Percentiles rank a stretch among this genome's conserved stretches.
These are phyloP conservation scores for Esperia sulphurella DNA, from an alignment of 2,888 invertebrate species.

Conservation along the genomic window DNA sequence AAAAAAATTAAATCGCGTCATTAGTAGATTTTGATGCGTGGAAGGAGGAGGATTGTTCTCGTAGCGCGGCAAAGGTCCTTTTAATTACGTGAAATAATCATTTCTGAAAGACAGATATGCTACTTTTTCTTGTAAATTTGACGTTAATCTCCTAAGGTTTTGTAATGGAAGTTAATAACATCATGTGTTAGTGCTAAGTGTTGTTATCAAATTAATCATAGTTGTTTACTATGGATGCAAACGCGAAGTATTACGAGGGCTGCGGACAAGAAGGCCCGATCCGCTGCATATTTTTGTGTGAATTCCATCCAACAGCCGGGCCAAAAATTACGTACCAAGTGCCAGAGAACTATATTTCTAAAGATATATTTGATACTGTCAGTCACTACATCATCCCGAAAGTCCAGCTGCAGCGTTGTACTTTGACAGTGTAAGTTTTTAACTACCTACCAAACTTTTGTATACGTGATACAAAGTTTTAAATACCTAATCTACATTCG, in stretches of 20 bases:
- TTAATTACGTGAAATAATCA: constrained; percentile 37
- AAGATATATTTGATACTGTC: constrained; percentile 89
- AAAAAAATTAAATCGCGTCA: background rate
- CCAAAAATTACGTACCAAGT: constrained; percentile 90
- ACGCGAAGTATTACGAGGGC: constrained; percentile 74
- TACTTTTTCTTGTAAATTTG: background rate
- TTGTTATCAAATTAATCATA: constrained; percentile 13
- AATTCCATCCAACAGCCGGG: constrained; percentile 87
- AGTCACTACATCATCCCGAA: constrained; percentile 92
- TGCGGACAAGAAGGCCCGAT: constrained; percentile 84
- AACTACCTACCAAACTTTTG: background rate
- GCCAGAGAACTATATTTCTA: constrained; percentile 87
- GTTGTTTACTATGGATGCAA: constrained; percentile 62
- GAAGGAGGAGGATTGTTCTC: too few relatives aligned
- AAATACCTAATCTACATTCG: too few relatives aligned
- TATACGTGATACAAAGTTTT: background rate
- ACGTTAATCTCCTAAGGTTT: background rate
- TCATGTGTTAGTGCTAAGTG: constrained; percentile 23
- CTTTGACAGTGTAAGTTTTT: constrained; percentile 85
- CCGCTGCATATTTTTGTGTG: constrained; percentile 88
- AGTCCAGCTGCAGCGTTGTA: constrained; percentile 86
- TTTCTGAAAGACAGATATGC: background rate
- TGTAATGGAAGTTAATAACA: constrained; percentile 21
- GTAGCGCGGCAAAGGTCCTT: constrained; percentile 1
- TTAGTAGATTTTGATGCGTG: too few relatives aligned